Evolutionary conservation across 2,113 vertebrate species (phyloP).

Genomic region (Gobius niger): DNA sequence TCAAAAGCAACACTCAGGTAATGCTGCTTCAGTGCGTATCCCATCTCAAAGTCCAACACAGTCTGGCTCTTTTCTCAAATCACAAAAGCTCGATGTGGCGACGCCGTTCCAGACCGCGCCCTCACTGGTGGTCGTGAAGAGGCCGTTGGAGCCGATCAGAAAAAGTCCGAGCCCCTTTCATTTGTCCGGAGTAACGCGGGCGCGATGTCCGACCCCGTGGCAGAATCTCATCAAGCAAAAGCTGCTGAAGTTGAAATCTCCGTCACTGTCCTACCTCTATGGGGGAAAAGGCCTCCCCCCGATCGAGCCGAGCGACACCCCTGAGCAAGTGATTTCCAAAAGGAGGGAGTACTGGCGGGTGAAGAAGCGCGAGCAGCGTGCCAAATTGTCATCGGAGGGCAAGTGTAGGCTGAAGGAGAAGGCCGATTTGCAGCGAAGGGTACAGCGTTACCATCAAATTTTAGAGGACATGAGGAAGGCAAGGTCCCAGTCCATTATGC

Average conservation of each 20-base stretch:
- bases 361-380: conserved; percentile 79
- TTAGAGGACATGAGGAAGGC: conserved; percentile 67
- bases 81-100: conserved; percentile 18
- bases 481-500: conserved; percentile 32
- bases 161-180: conserved; percentile 20
- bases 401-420: conserved; percentile 71
- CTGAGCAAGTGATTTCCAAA: conserved; percentile 70
- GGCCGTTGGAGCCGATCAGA: conserved; percentile 25
- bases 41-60: conserved; percentile 26
- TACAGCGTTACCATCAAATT: conserved; percentile 71
- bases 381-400: conserved; percentile 71
- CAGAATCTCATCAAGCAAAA: conserved; percentile 58
- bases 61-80: neutral
- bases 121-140: neutral
- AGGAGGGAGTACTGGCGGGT: conserved; percentile 77
- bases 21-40: conserved; percentile 22
- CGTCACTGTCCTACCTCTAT: conserved; percentile 25
- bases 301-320: conserved; percentile 55
- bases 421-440: conserved; percentile 65
- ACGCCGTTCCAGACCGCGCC: neutral
- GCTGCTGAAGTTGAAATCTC: conserved; percentile 47
- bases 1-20: conserved; percentile 14
- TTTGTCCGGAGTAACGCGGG: conserved; percentile 34
- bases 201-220: conserved; percentile 53
- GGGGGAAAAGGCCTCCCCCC: conserved; percentile 26